Percentiles rank a stretch among this genome's conserved stretches.
Conservation (phyloP, 2,888 invertebrate species). For the Melipona bicolor region DNA sequence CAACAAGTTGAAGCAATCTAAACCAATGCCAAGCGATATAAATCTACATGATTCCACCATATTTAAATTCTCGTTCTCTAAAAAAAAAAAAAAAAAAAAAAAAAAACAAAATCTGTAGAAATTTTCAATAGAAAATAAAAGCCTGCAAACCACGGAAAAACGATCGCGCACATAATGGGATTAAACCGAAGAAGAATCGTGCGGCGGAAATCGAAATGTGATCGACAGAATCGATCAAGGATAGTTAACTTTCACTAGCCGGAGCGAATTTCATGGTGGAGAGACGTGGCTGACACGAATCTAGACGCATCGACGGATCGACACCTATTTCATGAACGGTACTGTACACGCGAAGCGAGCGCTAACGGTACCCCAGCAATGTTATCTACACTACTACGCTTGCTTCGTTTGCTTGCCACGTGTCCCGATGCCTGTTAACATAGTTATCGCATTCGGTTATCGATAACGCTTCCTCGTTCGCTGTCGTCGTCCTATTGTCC, state of each 20-base stretch:
- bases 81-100: too few relatives aligned
- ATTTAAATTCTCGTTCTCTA: too few relatives aligned
- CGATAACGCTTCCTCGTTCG: constrained; percentile 33
- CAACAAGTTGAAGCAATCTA: too few relatives aligned
- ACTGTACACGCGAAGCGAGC: constrained; percentile 34
- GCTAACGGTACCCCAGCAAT: constrained; percentile 66
- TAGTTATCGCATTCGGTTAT: constrained; percentile 63
- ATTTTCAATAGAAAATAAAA: too few relatives aligned
- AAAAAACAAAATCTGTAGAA: too few relatives aligned
- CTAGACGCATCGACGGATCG: constrained; percentile 20
- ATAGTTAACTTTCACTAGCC: constrained; percentile 24
- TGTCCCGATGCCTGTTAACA: constrained; percentile 61
- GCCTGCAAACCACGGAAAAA: too few relatives aligned
- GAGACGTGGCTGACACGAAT: constrained; percentile 4
- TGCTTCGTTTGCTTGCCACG: constrained; percentile 46
- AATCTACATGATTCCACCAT: too few relatives aligned
- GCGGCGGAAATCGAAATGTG: background rate
- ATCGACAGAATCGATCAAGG: background rate
- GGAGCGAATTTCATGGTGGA: background rate
- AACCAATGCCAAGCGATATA: too few relatives aligned
- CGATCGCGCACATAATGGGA: too few relatives aligned
- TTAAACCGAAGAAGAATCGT: too few relatives aligned
- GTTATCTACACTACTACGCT: constrained; percentile 52
- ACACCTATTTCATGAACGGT: constrained; percentile 43
- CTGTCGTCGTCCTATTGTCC: background rate